phyloP scores from a whole-genome alignment of 2,797 vertebrate genomes.

The Takifugu ocellatus region DNA sequence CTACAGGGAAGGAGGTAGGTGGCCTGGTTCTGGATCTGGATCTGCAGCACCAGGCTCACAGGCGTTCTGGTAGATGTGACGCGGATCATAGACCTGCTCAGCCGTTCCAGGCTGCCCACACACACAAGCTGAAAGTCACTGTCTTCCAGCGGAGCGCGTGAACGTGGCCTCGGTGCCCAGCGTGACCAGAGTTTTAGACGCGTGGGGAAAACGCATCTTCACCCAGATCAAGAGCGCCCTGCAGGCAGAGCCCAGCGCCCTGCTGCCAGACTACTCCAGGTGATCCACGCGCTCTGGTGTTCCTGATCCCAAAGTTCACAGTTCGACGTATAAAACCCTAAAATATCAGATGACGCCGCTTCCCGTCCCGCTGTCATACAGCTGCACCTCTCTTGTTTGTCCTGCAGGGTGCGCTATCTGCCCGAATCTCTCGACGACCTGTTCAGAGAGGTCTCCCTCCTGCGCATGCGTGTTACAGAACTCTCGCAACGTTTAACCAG shows the following conservation, averaged over 20 bases:
- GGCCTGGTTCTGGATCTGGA: too few species aligned
- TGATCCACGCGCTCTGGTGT: constrained; percentile 21
- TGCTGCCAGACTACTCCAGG: constrained; percentile 82
- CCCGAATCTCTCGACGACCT: constrained; percentile 87
- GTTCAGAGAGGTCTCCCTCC: constrained; percentile 82
- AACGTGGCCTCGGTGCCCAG: constrained; percentile 78
- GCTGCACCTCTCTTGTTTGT: constrained; percentile 31
- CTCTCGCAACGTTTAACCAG: constrained; percentile 83
- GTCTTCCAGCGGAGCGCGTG: constrained; percentile 73
- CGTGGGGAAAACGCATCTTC: constrained; percentile 81
- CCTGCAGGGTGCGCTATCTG: constrained; percentile 83
- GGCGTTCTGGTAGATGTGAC: too few species aligned
- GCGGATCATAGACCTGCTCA: constrained; percentile 1
- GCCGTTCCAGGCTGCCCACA: background rate
- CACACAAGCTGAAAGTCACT: background rate
- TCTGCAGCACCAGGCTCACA: too few species aligned
- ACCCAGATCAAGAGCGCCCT: constrained; percentile 77
- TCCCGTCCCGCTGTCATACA: background rate
- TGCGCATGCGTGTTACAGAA: constrained; percentile 84
- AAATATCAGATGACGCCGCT: too few species aligned
- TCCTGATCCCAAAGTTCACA: too few species aligned
- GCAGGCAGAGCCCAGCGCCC: constrained; percentile 75
- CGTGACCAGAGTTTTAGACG: constrained; percentile 77
- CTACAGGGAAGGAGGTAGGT: constrained; percentile 82
- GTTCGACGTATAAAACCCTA: too few species aligned